Percentiles rank a stretch among this genome's conserved stretches.
Conservation (phyloP, 2,888 invertebrate genomes). For the Eulithis testata region DNA sequence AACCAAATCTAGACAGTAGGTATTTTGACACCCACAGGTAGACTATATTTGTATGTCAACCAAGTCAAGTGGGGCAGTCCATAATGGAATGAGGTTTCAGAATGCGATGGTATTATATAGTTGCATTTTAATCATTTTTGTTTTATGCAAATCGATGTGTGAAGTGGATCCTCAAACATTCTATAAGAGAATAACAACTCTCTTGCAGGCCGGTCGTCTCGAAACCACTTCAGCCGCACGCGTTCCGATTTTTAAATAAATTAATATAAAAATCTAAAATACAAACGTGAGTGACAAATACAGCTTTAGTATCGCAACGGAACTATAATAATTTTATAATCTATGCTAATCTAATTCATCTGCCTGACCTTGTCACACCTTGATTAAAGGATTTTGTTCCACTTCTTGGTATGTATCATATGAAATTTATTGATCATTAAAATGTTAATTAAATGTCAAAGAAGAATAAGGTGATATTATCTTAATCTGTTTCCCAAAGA, state of each 20-base stretch:
- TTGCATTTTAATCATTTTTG: slow-evolving; percentile 69
- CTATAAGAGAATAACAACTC: slow-evolving; percentile 69
- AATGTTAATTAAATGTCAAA: slow-evolving; percentile 78
- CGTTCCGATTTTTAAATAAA: slow-evolving; percentile 48
- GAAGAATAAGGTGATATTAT: slow-evolving; percentile 64
- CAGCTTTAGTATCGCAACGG: slow-evolving; percentile 48
- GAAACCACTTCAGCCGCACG: slow-evolving; percentile 48
- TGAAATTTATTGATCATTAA: slow-evolving; percentile 74
- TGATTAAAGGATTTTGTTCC: slow-evolving; percentile 72
- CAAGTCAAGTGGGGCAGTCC: slow-evolving; percentile 51
- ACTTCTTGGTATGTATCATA: slow-evolving; percentile 74
- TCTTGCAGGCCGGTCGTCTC: slow-evolving; percentile 70
- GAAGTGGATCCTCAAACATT: slow-evolving; percentile 63
- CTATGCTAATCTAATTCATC: slow-evolving; percentile 74
- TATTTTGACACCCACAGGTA: slow-evolving; percentile 40
- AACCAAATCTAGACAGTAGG: slow-evolving; percentile 35
- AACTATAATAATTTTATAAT: slow-evolving; percentile 61
- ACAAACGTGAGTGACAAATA: slow-evolving; percentile 57
- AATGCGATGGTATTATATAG: slow-evolving; percentile 60
- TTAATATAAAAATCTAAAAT: slow-evolving; percentile 48
- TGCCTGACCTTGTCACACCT: slow-evolving; percentile 73
- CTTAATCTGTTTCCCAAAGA: slow-evolving; percentile 60
- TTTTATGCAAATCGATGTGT: slow-evolving; percentile 70
- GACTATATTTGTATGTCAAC: slow-evolving; percentile 50
- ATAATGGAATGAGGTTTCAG: slow-evolving; percentile 59